Base-by-base conservation (phyloP, 1,140 invertebrate species). In the Delia radicum region DNA sequence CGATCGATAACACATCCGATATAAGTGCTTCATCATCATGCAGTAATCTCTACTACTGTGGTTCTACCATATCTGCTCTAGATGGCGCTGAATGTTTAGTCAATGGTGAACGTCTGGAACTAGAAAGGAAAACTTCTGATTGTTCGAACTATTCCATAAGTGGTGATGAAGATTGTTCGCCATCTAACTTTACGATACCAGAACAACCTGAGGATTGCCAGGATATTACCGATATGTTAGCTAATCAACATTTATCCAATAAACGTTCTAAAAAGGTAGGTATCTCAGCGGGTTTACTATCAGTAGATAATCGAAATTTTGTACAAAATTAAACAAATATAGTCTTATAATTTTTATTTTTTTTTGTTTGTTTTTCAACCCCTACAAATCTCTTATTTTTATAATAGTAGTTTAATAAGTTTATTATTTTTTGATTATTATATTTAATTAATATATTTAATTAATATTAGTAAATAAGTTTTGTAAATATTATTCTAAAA, bases 81-180 rank as follows among this genome's bases (percentile, higher is more conserved):
- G 89, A 91, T 75, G 85, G 82, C 18, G 84, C 87, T 27, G 89
- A 89, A 72, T 89, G 87, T 77, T 86, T 87, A 31, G 81, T 88
- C 24, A 86, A 85, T 28, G 87, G 87, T 8, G 37, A 88, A 12
- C 87, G 87, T 6, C 80, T 81, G 21, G 76, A 79, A 0, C 87
- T 89, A 12, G 86, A 87, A 15, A 87, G 91, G 46, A 92, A 92
- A 80, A 87, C 88, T 4, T 91, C 91, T 4, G 89, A 90, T 78
- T 92, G 91, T 80, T 91, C 90, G 28, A 90, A 89, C 3, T 90
- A 88, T 78, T 90, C 89, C 21, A 82, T 89, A 1, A 94, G 92
- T 79, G 91, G 90, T 48, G 92, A 93, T 48, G 92, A 93, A 27
- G 81, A 82, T 21, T 27, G 31, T 62, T 78, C 10, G 62, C 63